Percentiles rank a stretch among this genome's conserved stretches.
Evolutionary conservation across 2,797 vertebrate species (phyloP).

Genomic region (Macropus fuliginosus): DNA sequence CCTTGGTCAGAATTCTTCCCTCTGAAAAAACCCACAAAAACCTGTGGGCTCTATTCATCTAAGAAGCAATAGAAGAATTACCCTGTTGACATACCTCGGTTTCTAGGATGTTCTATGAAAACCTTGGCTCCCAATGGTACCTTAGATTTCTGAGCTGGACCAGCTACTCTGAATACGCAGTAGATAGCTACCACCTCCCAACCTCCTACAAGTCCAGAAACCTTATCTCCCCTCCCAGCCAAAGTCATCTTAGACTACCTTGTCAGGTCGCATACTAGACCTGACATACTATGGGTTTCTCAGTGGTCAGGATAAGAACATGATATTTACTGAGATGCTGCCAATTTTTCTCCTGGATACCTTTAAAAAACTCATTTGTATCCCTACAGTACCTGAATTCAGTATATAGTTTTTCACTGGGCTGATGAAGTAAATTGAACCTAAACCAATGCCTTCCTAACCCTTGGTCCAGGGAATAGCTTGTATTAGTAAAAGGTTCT

Average conservation of each 20-base stretch:
- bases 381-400: neutral
- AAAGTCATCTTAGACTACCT: neutral
- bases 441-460: neutral
- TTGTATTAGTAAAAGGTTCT: neutral
- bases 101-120: neutral
- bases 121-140: neutral
- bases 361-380: neutral
- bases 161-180: neutral
- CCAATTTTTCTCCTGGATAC: neutral
- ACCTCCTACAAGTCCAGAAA: neutral
- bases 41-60: neutral
- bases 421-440: neutral
- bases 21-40: neutral
- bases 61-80: neutral
- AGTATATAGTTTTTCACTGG: neutral
- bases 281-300: neutral
- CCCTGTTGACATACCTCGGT: neutral
- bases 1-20: neutral
- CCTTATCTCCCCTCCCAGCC: neutral
- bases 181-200: neutral
- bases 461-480: neutral
- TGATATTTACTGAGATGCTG: rapidly evolving
- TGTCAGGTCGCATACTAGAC: neutral
- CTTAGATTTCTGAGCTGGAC: neutral
- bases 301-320: neutral